Evolutionary conservation across 2,797 vertebrate genomes (phyloP), one percentile per base, ranked within the genome.

Genomic region (Potorous gilbertii): DNA sequence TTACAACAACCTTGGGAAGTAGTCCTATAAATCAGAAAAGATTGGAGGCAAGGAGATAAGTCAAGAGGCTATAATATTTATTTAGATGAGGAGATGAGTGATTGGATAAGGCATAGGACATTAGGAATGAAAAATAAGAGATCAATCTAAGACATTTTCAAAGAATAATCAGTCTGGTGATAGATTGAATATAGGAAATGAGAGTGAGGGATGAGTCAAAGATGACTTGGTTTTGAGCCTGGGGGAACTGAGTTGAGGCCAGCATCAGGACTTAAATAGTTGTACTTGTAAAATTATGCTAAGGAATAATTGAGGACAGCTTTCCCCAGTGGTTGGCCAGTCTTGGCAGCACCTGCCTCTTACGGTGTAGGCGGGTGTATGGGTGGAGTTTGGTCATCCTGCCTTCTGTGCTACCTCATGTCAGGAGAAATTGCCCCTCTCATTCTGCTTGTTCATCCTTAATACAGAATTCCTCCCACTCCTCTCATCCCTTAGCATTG

Each of bases 121-220:
- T 81, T 81, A 21, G 74, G 74, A 81, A 81, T 81, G 74, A 81
- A 81, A 81, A 81, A 81, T 81, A 46, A 81, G 74, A 81, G 74
- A 81, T 81, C 66, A 40, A 40, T 74, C 66, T 21, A 9, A 74
- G 66, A 74, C n/a, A 74, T 74, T 74, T 40, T 62, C 21, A 74
- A 74, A 6, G 18, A 21, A 74, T 74, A 74, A 74, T 74, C 40
- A 81, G 40, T 21, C 11, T 46, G 18, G 74, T 81, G 74, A 81
- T 46, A 81, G 74, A 46, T 27, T 21, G 40, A 81, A 81, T 81
- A 81, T 46, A 46, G 40, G 21, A 81, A 81, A 81, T 81, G 74
- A 81, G 21, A 8, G n/a, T 3, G 1, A 81, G 74, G 74, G 40
- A 81, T 46, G n/a, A 81, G 40, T 81, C 40, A 46, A 81, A 81